Base-by-base conservation (phyloP, 2,113 vertebrate genomes). In the Chaetorhynchus papuensis region DNA sequence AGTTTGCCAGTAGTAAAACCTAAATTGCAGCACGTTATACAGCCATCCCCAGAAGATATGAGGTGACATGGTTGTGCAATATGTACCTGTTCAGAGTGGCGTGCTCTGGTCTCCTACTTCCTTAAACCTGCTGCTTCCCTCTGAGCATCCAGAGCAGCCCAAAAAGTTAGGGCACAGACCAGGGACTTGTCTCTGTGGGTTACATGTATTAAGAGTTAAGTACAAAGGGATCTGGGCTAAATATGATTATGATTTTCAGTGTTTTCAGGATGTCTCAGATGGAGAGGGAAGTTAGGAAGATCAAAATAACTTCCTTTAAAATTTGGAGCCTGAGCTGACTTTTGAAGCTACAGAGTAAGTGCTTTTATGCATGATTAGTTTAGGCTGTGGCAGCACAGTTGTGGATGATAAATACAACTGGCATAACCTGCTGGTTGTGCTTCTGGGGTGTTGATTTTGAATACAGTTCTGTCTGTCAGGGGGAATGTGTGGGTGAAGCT, bases 351-450 rank as follows among this genome's bases (percentile, higher is more conserved):
- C 3, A 4, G 44, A 61, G 8, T 44, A 77, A 72, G 61, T 83
- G 30, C 53, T 74, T 65, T 93, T 88, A 76, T 80, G 45, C 33
- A 37, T 76, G 59, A 60, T 70, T 80, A 63, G 50, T 74, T 94
- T 76, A 72, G 86, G 68, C 88, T 93, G 68, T 69, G 54, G 63
- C 49, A 64, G 90, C 31, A 41, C 49, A 76, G 75, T 49, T 82
- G 82, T 68, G 50, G 44, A 83, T 88, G 79, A 65, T 94, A 94
- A 95, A 77, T 90, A 69, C 59, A 89, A 68, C 83, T 75, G 89
- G 72, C 60, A 52, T 74, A 92, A 94, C 89, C 91, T 83, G 86
- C 83, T 97, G 86, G 86, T 92, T 93, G 31, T 74, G 76, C 47
- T 93, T 86, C 72, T 88, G 86, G 71, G 60, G 39, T 92, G 80